Evolutionary conservation across 2,113 vertebrate genomes (phyloP), one percentile per base, ranked within the genome.

Genomic region (Pica pica): DNA sequence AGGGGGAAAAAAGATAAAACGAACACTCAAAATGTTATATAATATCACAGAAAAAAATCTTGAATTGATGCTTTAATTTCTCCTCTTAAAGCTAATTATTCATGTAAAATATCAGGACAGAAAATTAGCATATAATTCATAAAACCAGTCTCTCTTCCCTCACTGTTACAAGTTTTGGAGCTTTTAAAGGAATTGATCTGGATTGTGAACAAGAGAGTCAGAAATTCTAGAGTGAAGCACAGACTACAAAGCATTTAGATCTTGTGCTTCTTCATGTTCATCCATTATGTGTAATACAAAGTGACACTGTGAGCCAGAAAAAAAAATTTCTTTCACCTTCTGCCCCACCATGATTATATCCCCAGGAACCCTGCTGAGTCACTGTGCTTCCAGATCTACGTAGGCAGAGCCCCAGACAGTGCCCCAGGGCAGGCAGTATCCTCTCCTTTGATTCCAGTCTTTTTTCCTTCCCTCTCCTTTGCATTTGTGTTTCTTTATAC

Each of bases 281-380:
- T 76, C 44, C 77, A 53, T 68, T 87, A 74, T 16, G 31, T 44
- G 37, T 95, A 93, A 95, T 61, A 46, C 0, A 0, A 96, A 76
- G 59, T 94, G 96, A 96, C 95, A 44, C 3, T 13, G 31, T 37
- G 56, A 95, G 74, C 30, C 60, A 65, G 88, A 64, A 92, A 93
- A 87, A 87, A 56, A 94, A 81, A 35, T 30, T 70, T 79, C 52
- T 85, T 97, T 94, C 78, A 87, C 83, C 73, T 93, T 92, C 71
- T 91, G 80, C 68, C 80, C 68, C 21, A 46, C 75, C 71, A 90
- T 1, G 12, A n/a, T 80, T 90, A 46, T 52, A 79, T 65, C 50
- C 63, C 47, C 73, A 79, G 69, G 63, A 33, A 11, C 55, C 53
- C 60, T 93, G 90, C 93, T 95, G 94, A 95, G 74, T 95, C 92